A percentile compares a stretch with the other conserved stretches of the same genome.
Evolutionary conservation across 2,797 vertebrate species (phyloP).

Genomic region (Mallotus villosus): DNA sequence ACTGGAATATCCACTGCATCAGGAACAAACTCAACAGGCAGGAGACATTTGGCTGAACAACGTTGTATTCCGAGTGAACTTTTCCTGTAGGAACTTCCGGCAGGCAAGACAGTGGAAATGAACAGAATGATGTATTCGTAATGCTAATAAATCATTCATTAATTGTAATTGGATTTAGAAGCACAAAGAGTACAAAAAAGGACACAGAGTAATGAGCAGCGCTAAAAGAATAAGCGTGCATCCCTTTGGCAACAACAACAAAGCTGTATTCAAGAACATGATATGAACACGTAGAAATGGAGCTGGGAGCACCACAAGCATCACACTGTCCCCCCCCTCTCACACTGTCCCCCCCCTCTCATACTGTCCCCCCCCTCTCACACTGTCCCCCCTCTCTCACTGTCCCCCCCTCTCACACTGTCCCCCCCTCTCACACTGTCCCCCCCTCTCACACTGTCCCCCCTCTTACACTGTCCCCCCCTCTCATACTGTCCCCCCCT

Average conservation of each 20-base stretch:
- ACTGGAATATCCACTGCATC: neutral
- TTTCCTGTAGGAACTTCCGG: neutral
- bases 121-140: constrained; percentile 40
- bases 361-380: too few relatives aligned
- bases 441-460: too few relatives aligned
- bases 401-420: constrained; percentile 34
- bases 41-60: neutral
- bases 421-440: too few relatives aligned
- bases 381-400: too few relatives aligned
- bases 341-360: constrained; percentile 11
- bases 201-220: constrained; percentile 41
- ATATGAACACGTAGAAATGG: constrained; percentile 58
- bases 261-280: constrained; percentile 52
- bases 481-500: too few relatives aligned
- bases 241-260: constrained; percentile 55
- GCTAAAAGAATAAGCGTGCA: constrained; percentile 20
- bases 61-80: neutral
- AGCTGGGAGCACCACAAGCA: constrained; percentile 41
- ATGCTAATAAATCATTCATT: constrained; percentile 21
- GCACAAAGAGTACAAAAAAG: constrained; percentile 35
- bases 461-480: too few relatives aligned
- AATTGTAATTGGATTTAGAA: constrained; percentile 25
- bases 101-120: constrained; percentile 26
- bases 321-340: constrained; percentile 37
- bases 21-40: neutral